Conservation (phyloP, 1,140 invertebrate genomes). For the Tetramorium simillimum region DNA sequence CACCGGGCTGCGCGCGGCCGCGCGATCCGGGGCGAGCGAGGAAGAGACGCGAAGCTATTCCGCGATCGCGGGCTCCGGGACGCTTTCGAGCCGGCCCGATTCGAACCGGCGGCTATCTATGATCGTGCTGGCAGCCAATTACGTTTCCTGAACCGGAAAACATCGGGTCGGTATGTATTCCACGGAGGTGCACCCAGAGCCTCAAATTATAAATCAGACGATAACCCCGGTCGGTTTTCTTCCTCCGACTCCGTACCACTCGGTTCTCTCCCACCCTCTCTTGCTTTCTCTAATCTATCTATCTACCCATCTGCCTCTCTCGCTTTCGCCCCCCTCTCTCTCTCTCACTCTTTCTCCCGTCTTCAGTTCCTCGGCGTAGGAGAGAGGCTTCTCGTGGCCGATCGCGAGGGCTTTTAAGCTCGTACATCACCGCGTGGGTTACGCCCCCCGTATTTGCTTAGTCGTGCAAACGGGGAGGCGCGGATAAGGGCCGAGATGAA, state of each 20-base stretch:
- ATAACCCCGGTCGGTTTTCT: slow-evolving; percentile 77
- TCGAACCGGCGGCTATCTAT: slow-evolving; percentile 77
- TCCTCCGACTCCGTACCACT: slow-evolving; percentile 44
- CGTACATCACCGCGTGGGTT: slow-evolving; percentile 83
- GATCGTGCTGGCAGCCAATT: slow-evolving; percentile 83
- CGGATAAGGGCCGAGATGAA: slow-evolving; percentile 83
- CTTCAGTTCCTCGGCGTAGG: slow-evolving; percentile 23
- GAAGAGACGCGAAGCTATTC: slow-evolving; percentile 34
- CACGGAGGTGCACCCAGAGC: slow-evolving; percentile 68
- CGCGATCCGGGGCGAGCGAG: slow-evolving; percentile 1
- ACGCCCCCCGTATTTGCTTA: slow-evolving; percentile 85
- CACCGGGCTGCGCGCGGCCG: slow-evolving; percentile 8
- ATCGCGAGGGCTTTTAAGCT: slow-evolving; percentile 84
- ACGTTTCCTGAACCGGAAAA: slow-evolving; percentile 84
- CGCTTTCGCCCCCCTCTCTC: slow-evolving; percentile 52
- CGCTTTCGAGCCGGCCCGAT: slow-evolving; percentile 59
- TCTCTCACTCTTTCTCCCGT: slow-evolving; percentile 64
- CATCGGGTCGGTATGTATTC: slow-evolving; percentile 72
- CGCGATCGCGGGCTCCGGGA: slow-evolving; percentile 28
- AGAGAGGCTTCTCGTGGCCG: slow-evolving; percentile 62
- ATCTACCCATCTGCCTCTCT: slow-evolving; percentile 58
- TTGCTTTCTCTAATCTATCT: slow-evolving; percentile 58
- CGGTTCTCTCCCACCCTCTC: slow-evolving; percentile 63
- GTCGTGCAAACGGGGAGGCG: slow-evolving; percentile 81
- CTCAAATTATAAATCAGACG: slow-evolving; percentile 83